Conservation (phyloP, 2,797 vertebrate genomes). For the Hapalemur alaotrensis region DNA sequence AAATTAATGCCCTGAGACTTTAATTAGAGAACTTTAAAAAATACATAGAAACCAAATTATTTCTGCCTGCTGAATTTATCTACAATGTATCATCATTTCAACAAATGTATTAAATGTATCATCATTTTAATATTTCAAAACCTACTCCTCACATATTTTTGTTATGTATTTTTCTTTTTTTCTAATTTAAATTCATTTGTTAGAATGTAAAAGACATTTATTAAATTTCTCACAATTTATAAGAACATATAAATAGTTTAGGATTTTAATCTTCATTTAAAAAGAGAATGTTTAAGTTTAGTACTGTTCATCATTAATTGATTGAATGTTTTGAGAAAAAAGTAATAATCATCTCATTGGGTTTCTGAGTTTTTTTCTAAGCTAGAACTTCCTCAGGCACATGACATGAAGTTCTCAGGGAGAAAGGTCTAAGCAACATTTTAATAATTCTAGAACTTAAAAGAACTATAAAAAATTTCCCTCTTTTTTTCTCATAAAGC, state of each 20-base stretch:
- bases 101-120: neutral
- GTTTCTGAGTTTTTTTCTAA: neutral
- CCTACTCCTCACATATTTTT: neutral
- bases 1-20: neutral
- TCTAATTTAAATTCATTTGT: neutral
- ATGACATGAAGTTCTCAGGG: neutral
- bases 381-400: neutral
- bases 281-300: neutral
- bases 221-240: neutral
- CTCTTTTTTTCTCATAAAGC: neutral
- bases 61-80: neutral
- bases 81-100: neutral
- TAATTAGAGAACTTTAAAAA: neutral
- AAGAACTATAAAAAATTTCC: neutral
- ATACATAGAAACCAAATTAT: neutral
- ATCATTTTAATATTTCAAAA: neutral
- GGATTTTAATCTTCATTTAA: neutral
- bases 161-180: neutral
- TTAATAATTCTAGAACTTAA: neutral
- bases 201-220: neutral
- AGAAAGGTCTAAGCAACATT: neutral
- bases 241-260: neutral
- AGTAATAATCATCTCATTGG: neutral
- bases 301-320: neutral
- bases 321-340: neutral